These are phyloP conservation scores for Drosophila nannoptera DNA, from an alignment of 1,140 invertebrate genomes.

Conservation along the genomic window DNA sequence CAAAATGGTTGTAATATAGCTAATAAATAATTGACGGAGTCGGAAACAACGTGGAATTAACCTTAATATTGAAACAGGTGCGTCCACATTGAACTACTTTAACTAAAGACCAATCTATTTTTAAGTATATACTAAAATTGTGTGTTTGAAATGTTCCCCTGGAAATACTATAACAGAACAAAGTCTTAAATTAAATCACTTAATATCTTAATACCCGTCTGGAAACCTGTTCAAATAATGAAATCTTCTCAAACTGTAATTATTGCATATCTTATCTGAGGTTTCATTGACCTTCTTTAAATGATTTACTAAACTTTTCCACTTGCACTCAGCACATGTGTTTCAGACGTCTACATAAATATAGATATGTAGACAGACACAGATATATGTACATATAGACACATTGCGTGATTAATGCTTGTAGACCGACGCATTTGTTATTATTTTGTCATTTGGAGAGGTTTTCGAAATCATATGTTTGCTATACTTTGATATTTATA, in stretches of 20 bases:
- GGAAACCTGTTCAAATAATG: neutral
- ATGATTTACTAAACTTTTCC: neutral
- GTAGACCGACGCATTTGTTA: slow-evolving; percentile 18
- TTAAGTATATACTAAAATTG: neutral
- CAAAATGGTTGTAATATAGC: slow-evolving; percentile 43
- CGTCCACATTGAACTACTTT: slow-evolving; percentile 1
- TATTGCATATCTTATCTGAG: slow-evolving; percentile 9
- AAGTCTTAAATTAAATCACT: neutral
- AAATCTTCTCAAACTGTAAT: neutral
- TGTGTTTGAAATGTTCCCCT: too few relatives aligned
- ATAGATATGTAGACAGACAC: neutral
- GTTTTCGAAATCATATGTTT: slow-evolving; percentile 34
- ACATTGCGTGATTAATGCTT: slow-evolving; percentile 37
- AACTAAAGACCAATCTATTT: neutral
- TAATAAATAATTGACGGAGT: slow-evolving; percentile 4
- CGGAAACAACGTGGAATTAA: slow-evolving; percentile 12
- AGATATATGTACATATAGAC: slow-evolving; percentile 20
- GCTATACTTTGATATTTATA: slow-evolving; percentile 21
- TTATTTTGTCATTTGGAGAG: slow-evolving; percentile 23
- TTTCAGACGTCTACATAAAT: slow-evolving; percentile 4
- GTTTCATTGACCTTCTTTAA: slow-evolving; percentile 34
- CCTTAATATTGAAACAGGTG: slow-evolving; percentile 23
- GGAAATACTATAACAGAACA: too few relatives aligned
- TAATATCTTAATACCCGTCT: neutral
- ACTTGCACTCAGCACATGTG: slow-evolving; percentile 10